Conservation (phyloP, 1,140 invertebrate genomes). For the Temnothorax curvispinosus region DNA sequence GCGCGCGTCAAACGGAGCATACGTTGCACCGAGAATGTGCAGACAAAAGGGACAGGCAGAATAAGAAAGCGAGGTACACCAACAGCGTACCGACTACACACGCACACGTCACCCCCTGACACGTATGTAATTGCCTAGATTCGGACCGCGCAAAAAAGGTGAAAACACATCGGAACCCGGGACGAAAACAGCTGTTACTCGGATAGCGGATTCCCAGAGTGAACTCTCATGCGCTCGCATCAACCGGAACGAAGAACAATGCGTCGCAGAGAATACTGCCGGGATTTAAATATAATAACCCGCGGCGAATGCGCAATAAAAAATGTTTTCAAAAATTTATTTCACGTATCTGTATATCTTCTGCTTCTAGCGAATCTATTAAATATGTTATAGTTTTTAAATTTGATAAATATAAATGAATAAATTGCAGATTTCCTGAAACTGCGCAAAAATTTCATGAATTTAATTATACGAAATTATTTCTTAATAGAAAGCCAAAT, state of each 20-base stretch:
- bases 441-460: background rate
- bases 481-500: background rate
- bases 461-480: background rate
- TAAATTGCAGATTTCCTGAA: background rate
- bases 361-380: background rate
- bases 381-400: background rate
- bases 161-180: slow-evolving; percentile 52
- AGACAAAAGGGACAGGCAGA: background rate
- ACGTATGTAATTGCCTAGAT: slow-evolving; percentile 66
- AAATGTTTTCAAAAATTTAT: slow-evolving; percentile 35
- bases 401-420: background rate
- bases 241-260: slow-evolving; percentile 60
- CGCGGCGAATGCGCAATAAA: slow-evolving; percentile 70
- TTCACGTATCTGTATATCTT: background rate
- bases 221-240: slow-evolving; percentile 43
- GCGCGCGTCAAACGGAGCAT: background rate
- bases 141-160: slow-evolving; percentile 41
- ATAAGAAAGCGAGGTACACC: slow-evolving; percentile 35
- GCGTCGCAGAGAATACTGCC: slow-evolving; percentile 45
- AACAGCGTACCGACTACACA: background rate
- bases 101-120: slow-evolving; percentile 39
- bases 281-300: slow-evolving; percentile 77
- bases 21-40: slow-evolving; percentile 6
- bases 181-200: slow-evolving; percentile 73
- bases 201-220: slow-evolving; percentile 68